These are phyloP conservation scores for Leptinotarsa texana DNA, from an alignment of 1,140 invertebrate genomes.

Conservation along the genomic window DNA sequence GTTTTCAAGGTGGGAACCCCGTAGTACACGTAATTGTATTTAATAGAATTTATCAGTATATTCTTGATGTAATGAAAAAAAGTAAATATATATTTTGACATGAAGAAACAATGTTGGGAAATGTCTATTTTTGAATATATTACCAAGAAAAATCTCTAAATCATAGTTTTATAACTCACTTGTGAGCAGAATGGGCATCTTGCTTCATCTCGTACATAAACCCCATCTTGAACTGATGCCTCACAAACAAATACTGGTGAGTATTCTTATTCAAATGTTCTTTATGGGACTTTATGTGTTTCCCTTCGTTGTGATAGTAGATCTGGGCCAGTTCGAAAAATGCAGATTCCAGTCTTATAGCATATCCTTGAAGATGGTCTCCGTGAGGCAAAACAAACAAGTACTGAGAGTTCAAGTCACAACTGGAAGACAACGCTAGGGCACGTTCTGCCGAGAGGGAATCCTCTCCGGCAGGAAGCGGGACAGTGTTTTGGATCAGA, in stretches of 20 bases:
- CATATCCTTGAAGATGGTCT: constrained; percentile 83
- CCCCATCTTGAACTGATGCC: constrained; percentile 97
- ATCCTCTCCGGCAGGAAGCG: constrained; percentile 83
- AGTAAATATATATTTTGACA: neutral
- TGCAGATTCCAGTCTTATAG: constrained; percentile 82
- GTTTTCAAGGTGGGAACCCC: too few relatives aligned
- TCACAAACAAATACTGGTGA: constrained; percentile 89
- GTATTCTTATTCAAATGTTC: constrained; percentile 91
- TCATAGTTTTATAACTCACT: constrained; percentile 63
- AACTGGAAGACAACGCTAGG: constrained; percentile 83
- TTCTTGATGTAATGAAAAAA: constrained; percentile 1
- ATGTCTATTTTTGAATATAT: neutral
- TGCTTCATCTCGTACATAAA: constrained; percentile 93
- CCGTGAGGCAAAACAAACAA: constrained; percentile 87
- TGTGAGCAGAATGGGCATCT: constrained; percentile 84
- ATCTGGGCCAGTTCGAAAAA: constrained; percentile 90
- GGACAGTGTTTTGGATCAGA: constrained; percentile 79
- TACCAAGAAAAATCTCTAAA: neutral
- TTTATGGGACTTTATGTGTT: constrained; percentile 82
- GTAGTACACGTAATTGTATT: too few relatives aligned
- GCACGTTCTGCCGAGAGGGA: constrained; percentile 85
- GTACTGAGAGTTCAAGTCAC: constrained; percentile 89
- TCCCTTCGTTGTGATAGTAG: constrained; percentile 90
- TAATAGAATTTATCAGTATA: too few relatives aligned
- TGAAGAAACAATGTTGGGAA: too few relatives aligned